A percentile compares a stretch with the other conserved stretches of the same genome.
phyloP scores from a whole-genome alignment of 2,113 vertebrate genomes.

The Paraplagusia blochii region DNA sequence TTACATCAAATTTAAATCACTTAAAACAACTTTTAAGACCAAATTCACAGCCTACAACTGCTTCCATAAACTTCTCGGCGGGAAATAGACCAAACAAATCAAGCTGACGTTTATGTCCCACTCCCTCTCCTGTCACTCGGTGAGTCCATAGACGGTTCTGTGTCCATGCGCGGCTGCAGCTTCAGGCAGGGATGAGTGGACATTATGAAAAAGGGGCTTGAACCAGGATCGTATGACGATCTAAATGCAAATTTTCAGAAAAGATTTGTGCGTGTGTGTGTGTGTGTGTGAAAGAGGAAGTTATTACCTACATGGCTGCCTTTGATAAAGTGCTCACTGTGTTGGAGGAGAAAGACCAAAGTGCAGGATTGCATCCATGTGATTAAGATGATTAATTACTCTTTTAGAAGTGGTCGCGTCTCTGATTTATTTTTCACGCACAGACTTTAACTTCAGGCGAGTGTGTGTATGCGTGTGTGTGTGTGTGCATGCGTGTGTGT shows the following conservation, averaged over 20 bases:
- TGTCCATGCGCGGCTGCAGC: conserved; percentile 34
- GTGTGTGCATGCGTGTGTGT: no score
- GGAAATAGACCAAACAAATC: conserved; percentile 34
- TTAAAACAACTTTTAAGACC: no score
- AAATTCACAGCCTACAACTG: no score
- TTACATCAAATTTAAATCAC: no score
- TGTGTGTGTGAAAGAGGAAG: conserved; percentile 34
- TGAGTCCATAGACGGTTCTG: conserved; percentile 17
- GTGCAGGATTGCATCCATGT: conserved; percentile 54
- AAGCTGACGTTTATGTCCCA: conserved; percentile 38
- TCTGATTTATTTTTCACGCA: conserved; percentile 6
- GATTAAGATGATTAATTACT: conserved; percentile 72
- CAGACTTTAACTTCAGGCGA: no score
- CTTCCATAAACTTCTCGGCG: no score
- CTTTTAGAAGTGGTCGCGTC: conserved; percentile 47
- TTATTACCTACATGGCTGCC: conserved; percentile 72
- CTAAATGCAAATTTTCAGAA: conserved; percentile 65
- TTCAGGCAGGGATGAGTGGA: conserved; percentile 52
- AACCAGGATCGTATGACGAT: conserved; percentile 58
- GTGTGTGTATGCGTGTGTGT: no score
- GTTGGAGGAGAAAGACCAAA: conserved; percentile 58
- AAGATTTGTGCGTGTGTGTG: conserved; percentile 50
- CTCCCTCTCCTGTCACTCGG: conserved; percentile 16
- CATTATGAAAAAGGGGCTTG: conserved; percentile 57
- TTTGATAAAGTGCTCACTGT: conserved; percentile 67